phyloP scores from a whole-genome alignment of 2,113 vertebrate genomes.

The Ophiodon elongatus region DNA sequence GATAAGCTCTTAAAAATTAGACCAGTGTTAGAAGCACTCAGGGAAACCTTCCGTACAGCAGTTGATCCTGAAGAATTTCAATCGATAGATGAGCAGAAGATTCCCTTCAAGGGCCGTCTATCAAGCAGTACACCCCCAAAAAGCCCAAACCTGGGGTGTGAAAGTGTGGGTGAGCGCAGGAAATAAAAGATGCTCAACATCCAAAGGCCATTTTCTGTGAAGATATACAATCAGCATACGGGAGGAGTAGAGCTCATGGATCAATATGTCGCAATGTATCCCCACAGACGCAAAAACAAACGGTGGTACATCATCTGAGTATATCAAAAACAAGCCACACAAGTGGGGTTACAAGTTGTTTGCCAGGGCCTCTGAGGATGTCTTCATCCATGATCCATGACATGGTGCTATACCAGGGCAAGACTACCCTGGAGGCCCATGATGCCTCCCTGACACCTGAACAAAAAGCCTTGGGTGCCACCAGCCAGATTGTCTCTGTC shows the following conservation, averaged over 20 bases:
- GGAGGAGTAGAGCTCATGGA: constrained; percentile 23
- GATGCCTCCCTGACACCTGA: background rate
- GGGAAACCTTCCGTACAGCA: constrained; percentile 6
- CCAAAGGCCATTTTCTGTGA: background rate
- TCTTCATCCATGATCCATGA: too few species aligned
- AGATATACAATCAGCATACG: constrained; percentile 8
- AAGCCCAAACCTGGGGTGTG: background rate
- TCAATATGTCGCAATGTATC: background rate
- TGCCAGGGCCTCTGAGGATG: too few species aligned
- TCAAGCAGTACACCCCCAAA: background rate
- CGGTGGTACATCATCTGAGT: background rate
- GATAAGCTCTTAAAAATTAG: constrained; percentile 7
- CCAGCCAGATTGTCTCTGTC: constrained; percentile 10
- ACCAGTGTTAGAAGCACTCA: background rate
- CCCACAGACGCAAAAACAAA: constrained; percentile 1
- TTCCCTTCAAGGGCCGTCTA: background rate
- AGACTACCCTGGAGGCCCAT: constrained; percentile 2
- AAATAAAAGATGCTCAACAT: background rate
- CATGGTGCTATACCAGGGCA: too few species aligned
- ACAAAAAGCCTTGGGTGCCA: background rate
- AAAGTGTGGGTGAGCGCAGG: background rate
- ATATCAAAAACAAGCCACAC: too few species aligned
- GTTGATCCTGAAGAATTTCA: constrained; percentile 8
- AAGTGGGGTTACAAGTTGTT: too few species aligned
- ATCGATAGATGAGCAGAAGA: background rate